Evolutionary conservation across 1,140 invertebrate genomes (phyloP).

Genomic region (Cecropterus lyciades): DNA sequence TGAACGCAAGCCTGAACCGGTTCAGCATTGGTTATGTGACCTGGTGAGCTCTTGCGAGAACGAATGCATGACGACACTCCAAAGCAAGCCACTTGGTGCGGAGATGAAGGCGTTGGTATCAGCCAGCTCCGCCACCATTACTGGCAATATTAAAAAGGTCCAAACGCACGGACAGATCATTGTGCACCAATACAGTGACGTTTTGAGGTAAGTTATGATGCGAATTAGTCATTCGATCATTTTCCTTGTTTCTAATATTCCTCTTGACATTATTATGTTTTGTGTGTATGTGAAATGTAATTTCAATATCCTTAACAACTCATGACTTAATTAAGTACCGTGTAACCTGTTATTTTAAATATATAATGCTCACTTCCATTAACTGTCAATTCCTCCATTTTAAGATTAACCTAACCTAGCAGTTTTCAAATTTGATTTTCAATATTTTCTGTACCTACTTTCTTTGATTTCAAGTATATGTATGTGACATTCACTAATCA

Average conservation of each 20-base stretch:
- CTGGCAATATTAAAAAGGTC: constrained; percentile 82
- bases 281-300: too few relatives aligned
- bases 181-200: constrained; percentile 80
- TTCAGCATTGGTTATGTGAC: constrained; percentile 88
- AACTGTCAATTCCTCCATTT: too few relatives aligned
- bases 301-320: too few relatives aligned
- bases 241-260: neutral
- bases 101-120: constrained; percentile 82
- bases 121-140: constrained; percentile 80
- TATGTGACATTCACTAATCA: too few relatives aligned
- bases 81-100: constrained; percentile 89
- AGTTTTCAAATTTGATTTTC: too few relatives aligned
- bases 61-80: constrained; percentile 92
- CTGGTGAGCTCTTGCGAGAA: constrained; percentile 87
- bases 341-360: too few relatives aligned
- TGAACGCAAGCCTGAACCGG: constrained; percentile 75
- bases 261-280: too few relatives aligned
- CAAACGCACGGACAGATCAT: constrained; percentile 83
- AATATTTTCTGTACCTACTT: too few relatives aligned
- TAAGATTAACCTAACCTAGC: too few relatives aligned
- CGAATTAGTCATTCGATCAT: neutral
- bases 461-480: too few relatives aligned
- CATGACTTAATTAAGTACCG: too few relatives aligned
- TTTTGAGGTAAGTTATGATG: constrained; percentile 75
- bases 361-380: too few relatives aligned